Conservation (phyloP, 2,113 vertebrate genomes). For the Hippocampus mohnikei region DNA sequence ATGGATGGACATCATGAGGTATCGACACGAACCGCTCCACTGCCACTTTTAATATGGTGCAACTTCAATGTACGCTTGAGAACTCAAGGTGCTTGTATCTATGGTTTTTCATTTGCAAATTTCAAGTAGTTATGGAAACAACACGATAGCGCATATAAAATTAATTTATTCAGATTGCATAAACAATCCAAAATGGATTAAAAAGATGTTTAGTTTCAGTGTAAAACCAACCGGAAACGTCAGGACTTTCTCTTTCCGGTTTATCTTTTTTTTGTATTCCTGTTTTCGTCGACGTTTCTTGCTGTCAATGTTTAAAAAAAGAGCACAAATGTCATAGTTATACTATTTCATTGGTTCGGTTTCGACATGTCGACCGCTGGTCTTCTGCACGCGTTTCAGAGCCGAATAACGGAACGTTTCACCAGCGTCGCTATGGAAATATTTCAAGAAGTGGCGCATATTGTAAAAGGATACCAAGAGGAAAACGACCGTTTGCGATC, state of each 20-base stretch:
- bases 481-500: neutral
- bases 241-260: neutral
- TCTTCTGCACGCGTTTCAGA: neutral
- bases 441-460: conserved; percentile 2
- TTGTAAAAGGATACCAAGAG: conserved; percentile 1
- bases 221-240: neutral
- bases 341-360: neutral
- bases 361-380: neutral
- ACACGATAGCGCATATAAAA: neutral
- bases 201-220: neutral
- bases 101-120: neutral
- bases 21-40: neutral
- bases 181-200: neutral
- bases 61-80: neutral
- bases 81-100: neutral
- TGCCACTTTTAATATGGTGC: neutral
- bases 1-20: too few species aligned
- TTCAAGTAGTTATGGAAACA: neutral
- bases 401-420: neutral
- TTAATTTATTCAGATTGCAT: neutral
- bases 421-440: conserved; percentile 1
- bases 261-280: too few species aligned
- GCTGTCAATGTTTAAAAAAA: neutral
- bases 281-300: conserved; percentile 1
- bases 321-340: neutral